These are phyloP conservation scores for Rhogogaster chlorosoma DNA, from an alignment of 2,888 invertebrate species.

Conservation along the genomic window DNA sequence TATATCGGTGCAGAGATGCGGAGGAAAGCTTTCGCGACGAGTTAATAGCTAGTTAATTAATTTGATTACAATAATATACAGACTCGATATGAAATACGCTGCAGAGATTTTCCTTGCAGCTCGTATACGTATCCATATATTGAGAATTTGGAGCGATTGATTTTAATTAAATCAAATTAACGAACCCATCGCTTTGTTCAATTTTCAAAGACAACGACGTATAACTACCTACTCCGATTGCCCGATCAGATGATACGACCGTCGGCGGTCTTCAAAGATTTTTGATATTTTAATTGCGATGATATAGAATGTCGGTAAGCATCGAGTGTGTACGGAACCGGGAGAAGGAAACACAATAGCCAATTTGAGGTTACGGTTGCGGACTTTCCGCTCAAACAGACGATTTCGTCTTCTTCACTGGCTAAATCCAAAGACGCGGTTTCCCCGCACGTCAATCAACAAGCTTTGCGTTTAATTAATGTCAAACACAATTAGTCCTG, in stretches of 20 bases:
- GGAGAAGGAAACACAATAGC: slow-evolving; percentile 35
- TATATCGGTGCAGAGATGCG: background rate
- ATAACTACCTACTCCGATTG: background rate
- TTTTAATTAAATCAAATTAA: slow-evolving; percentile 42
- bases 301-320: slow-evolving; percentile 5
- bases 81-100: background rate
- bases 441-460: slow-evolving; percentile 37
- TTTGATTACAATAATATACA: slow-evolving; percentile 36
- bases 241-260: background rate
- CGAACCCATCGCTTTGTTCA: slow-evolving; percentile 34
- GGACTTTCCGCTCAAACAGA: background rate
- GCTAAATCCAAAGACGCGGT: background rate
- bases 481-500: slow-evolving; percentile 70
- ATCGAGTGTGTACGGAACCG: background rate
- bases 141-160: slow-evolving; percentile 46
- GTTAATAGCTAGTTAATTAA: slow-evolving; percentile 47
- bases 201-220: slow-evolving; percentile 10
- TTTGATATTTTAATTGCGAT: slow-evolving; percentile 35
- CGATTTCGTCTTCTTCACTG: slow-evolving; percentile 12
- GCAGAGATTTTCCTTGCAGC: background rate
- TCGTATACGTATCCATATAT: background rate
- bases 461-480: slow-evolving; percentile 63
- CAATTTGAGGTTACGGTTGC: slow-evolving; percentile 40
- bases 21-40: background rate
- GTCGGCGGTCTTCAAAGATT: background rate